Evolutionary conservation across 30 jellyfish, hydroid and myxozoan genomes (phyloP), one percentile per base, ranked within the genome.

Genomic region (Turritopsis dohrnii): DNA sequence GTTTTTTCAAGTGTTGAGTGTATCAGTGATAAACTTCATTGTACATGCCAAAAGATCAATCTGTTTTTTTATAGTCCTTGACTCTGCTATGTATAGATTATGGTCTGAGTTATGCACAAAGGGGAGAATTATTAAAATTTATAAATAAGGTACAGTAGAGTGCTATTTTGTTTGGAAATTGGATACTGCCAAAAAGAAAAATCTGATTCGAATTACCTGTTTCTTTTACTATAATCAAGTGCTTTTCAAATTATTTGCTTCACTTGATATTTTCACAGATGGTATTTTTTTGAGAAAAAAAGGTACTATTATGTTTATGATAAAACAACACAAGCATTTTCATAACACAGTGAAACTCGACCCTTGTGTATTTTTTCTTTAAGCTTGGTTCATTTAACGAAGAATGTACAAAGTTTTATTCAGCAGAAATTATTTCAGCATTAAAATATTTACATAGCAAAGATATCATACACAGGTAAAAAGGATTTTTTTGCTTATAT

Each of bases 391-490:
- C 97, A 53, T 95, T 95, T 83, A 86, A 90, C 82, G 97, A 88
- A 81, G 86, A 88, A 60, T 89, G 97, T 88, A 95, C 99, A 7
- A 90, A 81, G 76, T 90, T 90, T 80, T 95, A 95, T 66, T 75
- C 99, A 25, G 99, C 99, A 8, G 99, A 95, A 83, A 77, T 95
- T 0, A 89, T 90, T 79, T 79, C 75, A 20, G 98, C 99, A 19
- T 75, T 95, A 71, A 96, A 91, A 52, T 90, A 95, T 81, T 95
- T 95, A 21, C 99, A 95, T 80, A 72, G 89, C 26, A 79, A 82
- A 27, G 97, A 95, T 18, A 95, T 95, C 71, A 95, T 95, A 83
- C 99, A 95, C 85, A 90, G 99, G 99, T 90, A 88, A 18, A 23
- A n/a, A 74, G 17, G 28, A n/a, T 66, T 17, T 66, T 4, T 66